Conservation (phyloP, 2,113 vertebrate genomes). For the Etia nguti region DNA sequence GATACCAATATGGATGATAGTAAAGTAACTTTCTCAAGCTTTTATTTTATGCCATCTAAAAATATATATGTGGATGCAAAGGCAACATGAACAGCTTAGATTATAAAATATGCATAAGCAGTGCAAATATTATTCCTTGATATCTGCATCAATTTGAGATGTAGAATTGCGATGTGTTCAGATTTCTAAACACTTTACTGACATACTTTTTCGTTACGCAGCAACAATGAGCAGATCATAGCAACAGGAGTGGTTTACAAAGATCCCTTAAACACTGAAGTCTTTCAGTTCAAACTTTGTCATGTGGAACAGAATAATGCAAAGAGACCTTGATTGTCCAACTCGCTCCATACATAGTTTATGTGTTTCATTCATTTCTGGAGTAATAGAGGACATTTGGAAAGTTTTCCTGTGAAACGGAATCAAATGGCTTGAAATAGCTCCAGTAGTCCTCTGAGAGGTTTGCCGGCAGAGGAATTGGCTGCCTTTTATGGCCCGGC, state of each 20-base stretch:
- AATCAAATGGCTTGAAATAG: slow-evolving; percentile 65
- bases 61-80: neutral
- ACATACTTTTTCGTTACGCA: neutral
- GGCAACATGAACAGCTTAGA: neutral
- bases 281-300: neutral
- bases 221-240: neutral
- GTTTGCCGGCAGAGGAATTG: slow-evolving; percentile 38
- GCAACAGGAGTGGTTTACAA: neutral
- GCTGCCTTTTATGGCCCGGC: slow-evolving; percentile 60
- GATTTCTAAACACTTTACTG: neutral
- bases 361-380: slow-evolving; percentile 43
- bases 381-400: slow-evolving; percentile 27
- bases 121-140: neutral
- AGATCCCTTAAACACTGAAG: neutral
- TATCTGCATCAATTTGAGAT: neutral
- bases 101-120: slow-evolving; percentile 4
- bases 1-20: slow-evolving; percentile 56
- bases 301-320: neutral
- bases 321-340: slow-evolving; percentile 23
- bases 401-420: slow-evolving; percentile 52
- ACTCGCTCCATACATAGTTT: slow-evolving; percentile 1
- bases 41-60: neutral
- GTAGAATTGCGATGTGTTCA: neutral
- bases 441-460: slow-evolving; percentile 53
- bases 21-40: neutral